Evolutionary conservation across 2,888 invertebrate species (phyloP), one percentile per base, ranked within the genome.

Genomic region (Chymomyza procnemis): DNA sequence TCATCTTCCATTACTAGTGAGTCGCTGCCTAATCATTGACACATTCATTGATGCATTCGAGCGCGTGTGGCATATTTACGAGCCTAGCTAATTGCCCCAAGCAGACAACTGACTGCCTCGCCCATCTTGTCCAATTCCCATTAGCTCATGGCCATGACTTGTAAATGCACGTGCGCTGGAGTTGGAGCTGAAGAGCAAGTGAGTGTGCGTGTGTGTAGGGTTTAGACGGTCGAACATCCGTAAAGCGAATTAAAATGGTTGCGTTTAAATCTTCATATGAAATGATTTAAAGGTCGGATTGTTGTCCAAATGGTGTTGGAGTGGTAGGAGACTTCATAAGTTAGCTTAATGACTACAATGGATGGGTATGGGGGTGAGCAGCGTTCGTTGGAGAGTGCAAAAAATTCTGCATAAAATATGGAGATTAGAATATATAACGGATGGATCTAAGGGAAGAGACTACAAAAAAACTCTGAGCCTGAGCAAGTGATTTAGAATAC

Each of bases 11-110:
- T 26, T 26, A 26, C 26, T 41, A 16, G 30, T n/a, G 26, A 41
- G 34, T 34, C 48, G 66, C 57, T 69, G 74, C 74, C 83, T 84
- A 80, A 85, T 85, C 86, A 82, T 86, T 84, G 82, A 79, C 84
- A 85, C 83, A 82, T 80, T 74, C 76, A 82, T 80, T 84, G 84
- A 84, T 80, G 76, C 84, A 80, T 76, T 58, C 60, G 55, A 66
- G 65, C 71, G 70, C 70, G 57, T 67, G 66, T 77, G 82, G 73
- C 80, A 74, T 79, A 81, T 80, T 81, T 81, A 76, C 75, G 82
- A 81, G 72, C 68, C 52, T 56, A 47, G 60, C 74, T 78, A 85
- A 85, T 83, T 80, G 78, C 62, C 64, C 64, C 41, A 41, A 41
- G 12, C 34, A 41, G 34, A 41, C 34, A 12, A 41, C 34, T 41